Conservation (phyloP, 2,113 vertebrate species). For the Ochotona curzoniae region DNA sequence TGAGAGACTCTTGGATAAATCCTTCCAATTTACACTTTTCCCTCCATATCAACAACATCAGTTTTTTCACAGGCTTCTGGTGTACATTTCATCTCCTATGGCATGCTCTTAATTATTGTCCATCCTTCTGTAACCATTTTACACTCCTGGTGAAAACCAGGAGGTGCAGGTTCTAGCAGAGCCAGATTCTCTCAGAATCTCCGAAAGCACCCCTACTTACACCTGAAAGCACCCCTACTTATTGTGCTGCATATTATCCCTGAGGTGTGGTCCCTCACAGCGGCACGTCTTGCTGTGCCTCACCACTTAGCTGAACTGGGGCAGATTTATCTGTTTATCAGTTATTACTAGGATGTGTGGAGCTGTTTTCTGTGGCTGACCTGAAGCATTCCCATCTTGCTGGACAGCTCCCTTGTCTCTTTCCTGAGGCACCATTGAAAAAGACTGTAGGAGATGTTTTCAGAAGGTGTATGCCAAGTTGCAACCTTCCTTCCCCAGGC, state of each 20-base stretch:
- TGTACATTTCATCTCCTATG: slow-evolving; percentile 59
- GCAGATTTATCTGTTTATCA: slow-evolving; percentile 84
- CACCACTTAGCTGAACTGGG: slow-evolving; percentile 52
- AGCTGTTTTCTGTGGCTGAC: slow-evolving; percentile 70
- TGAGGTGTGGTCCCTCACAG: slow-evolving; percentile 74
- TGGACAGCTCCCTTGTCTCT: slow-evolving; percentile 73
- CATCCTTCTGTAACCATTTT: slow-evolving; percentile 74
- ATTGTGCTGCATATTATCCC: slow-evolving; percentile 48
- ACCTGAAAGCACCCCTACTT: too few relatives aligned
- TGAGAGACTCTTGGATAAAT: slow-evolving; percentile 74
- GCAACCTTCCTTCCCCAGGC: slow-evolving; percentile 20
- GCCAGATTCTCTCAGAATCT: slow-evolving; percentile 61
- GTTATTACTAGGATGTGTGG: slow-evolving; percentile 73
- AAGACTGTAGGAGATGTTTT: slow-evolving; percentile 59
- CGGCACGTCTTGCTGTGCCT: slow-evolving; percentile 67
- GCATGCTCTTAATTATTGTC: slow-evolving; percentile 77
- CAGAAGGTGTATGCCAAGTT: slow-evolving; percentile 68
- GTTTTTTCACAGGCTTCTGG: slow-evolving; percentile 52
- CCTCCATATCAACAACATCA: slow-evolving; percentile 70
- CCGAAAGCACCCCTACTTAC: background rate
- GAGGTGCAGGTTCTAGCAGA: slow-evolving; percentile 43
- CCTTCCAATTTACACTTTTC: slow-evolving; percentile 76
- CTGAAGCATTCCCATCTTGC: slow-evolving; percentile 76
- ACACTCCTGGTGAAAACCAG: slow-evolving; percentile 63
- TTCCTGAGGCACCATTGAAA: slow-evolving; percentile 62